phyloP scores from a whole-genome alignment of 2,113 vertebrate species.

The Sylvia atricapilla region DNA sequence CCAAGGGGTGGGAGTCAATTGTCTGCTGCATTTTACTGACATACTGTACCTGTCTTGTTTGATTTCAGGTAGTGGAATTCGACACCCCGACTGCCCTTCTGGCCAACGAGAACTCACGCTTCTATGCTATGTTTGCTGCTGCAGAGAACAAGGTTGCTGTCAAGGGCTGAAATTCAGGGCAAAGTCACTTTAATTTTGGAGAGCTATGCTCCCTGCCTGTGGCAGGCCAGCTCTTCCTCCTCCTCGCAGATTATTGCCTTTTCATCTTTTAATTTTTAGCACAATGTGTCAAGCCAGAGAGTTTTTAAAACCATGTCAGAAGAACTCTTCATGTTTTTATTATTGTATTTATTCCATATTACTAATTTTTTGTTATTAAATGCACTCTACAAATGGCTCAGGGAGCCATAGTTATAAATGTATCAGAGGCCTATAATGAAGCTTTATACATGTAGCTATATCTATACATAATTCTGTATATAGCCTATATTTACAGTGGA shows the following conservation, averaged over 20 bases:
- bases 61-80: constrained; percentile 90
- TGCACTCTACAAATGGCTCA: constrained; percentile 85
- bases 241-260: constrained; percentile 71
- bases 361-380: constrained; percentile 79
- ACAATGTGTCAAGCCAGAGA: constrained; percentile 71
- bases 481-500: constrained; percentile 88
- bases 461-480: constrained; percentile 83
- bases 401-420: constrained; percentile 85
- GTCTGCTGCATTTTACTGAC: background rate
- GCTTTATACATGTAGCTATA: constrained; percentile 89
- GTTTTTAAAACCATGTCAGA: constrained; percentile 62
- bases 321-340: constrained; percentile 73
- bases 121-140: constrained; percentile 91
- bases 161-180: constrained; percentile 80
- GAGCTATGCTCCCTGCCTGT: constrained; percentile 65
- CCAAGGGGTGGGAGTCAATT: background rate
- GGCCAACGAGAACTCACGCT: constrained; percentile 90
- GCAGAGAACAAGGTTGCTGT: constrained; percentile 91
- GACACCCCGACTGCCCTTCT: constrained; percentile 89
- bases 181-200: constrained; percentile 58
- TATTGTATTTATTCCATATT: constrained; percentile 81
- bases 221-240: constrained; percentile 67
- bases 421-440: constrained; percentile 85
- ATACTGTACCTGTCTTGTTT: constrained; percentile 6
- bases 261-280: constrained; percentile 68